Percentiles rank a stretch among this genome's conserved stretches.
phyloP scores from a whole-genome alignment of 2,797 vertebrate species.

The Mastacembelus armatus region DNA sequence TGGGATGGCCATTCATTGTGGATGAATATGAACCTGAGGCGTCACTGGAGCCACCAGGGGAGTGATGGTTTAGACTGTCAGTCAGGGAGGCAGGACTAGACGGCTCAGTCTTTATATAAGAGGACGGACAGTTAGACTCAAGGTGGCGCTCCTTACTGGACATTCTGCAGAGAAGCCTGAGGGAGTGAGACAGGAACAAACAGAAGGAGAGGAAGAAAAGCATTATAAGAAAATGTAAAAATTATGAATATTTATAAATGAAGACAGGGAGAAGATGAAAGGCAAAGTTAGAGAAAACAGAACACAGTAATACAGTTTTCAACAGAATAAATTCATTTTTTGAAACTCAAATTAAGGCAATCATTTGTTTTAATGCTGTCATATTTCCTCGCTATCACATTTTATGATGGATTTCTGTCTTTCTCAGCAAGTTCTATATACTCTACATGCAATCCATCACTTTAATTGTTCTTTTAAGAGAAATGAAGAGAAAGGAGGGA shows the following conservation, averaged over 20 bases:
- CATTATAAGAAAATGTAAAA: conserved; percentile 27
- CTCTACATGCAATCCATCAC: conserved; percentile 32
- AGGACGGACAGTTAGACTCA: conserved; percentile 98
- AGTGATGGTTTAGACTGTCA: conserved; percentile 99
- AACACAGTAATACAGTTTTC: conserved; percentile 10
- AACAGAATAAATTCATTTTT: conserved; percentile 9
- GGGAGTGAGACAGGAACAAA: conserved; percentile 42
- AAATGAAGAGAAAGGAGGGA: neutral
- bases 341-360: conserved; percentile 23
- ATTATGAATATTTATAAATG: conserved; percentile 7
- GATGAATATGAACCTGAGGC: conserved; percentile 99
- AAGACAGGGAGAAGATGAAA: neutral
- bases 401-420: conserved; percentile 39
- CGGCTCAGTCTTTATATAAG: conserved; percentile 99
- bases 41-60: conserved; percentile 98
- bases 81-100: conserved; percentile 99
- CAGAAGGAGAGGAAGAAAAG: conserved; percentile 16
- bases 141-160: conserved; percentile 99
- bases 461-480: conserved; percentile 22
- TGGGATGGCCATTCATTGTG: conserved; percentile 99
- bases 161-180: conserved; percentile 99
- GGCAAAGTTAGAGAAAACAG: neutral
- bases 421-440: conserved; percentile 19
- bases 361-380: conserved; percentile 39
- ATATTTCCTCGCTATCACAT: conserved; percentile 44